Percentiles rank a stretch among this genome's conserved stretches.
These are phyloP conservation scores for Drymonia ruficornis DNA, from an alignment of 2,888 invertebrate species.

Conservation along the genomic window DNA sequence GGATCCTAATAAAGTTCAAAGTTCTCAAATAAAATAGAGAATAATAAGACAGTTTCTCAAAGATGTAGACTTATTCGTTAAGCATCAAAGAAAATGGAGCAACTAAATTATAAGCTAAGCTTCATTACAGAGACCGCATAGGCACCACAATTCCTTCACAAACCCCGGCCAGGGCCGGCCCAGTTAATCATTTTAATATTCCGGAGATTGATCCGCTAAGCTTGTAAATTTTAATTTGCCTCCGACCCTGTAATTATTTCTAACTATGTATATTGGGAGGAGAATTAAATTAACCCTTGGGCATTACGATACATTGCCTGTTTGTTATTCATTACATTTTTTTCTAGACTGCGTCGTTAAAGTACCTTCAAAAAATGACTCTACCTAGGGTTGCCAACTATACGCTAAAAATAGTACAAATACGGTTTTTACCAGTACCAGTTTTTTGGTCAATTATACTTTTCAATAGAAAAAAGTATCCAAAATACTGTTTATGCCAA, in stretches of 20 bases:
- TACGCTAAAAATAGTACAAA: too few relatives aligned
- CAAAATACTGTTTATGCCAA: too few relatives aligned
- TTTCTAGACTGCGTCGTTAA: too few relatives aligned
- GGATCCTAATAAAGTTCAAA: too few relatives aligned
- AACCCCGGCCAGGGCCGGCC: constrained; percentile 13
- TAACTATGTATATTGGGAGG: constrained; percentile 20
- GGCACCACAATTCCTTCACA: constrained; percentile 23
- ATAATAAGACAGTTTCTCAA: not conserved
- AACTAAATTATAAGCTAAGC: not conserved
- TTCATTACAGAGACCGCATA: constrained; percentile 16
- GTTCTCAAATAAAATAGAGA: not conserved
- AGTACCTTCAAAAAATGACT: too few relatives aligned
- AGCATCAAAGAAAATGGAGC: not conserved
- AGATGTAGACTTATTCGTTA: not conserved
- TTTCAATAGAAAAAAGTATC: too few relatives aligned
- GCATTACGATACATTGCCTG: too few relatives aligned
- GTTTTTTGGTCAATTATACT: too few relatives aligned
- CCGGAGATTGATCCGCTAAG: constrained; percentile 57
- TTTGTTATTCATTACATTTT: too few relatives aligned
- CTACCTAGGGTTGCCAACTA: too few relatives aligned
- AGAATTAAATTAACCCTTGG: not conserved
- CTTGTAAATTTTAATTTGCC: constrained; percentile 44
- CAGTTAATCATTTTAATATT: constrained; percentile 50
- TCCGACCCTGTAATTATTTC: constrained; percentile 36
- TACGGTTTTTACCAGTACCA: too few relatives aligned